Conservation (phyloP, 2,888 invertebrate species). For the Acrobasis suavella region DNA sequence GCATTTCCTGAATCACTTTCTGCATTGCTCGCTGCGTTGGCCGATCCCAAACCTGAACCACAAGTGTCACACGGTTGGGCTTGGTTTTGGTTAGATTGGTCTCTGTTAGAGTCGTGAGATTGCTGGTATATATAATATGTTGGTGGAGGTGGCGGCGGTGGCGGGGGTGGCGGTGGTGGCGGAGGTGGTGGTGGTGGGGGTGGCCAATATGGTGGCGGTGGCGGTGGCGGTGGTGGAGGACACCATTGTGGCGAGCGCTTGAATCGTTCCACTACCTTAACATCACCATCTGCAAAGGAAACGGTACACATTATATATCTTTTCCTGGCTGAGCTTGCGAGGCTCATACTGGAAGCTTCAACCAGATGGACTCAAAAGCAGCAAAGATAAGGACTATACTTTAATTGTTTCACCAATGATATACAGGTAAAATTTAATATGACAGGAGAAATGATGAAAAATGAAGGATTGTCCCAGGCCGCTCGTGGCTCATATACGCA, state of each 20-base stretch:
- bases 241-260: slow-evolving; percentile 55
- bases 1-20: slow-evolving; percentile 52
- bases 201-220: slow-evolving; percentile 49
- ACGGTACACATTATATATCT: background rate
- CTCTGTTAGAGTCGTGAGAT: slow-evolving; percentile 25
- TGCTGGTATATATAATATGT: slow-evolving; percentile 36
- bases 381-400: too few relatives aligned
- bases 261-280: slow-evolving; percentile 43
- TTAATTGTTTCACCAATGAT: too few relatives aligned
- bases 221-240: slow-evolving; percentile 35
- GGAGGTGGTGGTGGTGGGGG: slow-evolving; percentile 31
- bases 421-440: too few relatives aligned
- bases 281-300: slow-evolving; percentile 45
- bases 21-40: slow-evolving; percentile 52
- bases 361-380: too few relatives aligned
- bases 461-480: too few relatives aligned
- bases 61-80: slow-evolving; percentile 36
- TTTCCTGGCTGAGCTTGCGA: too few relatives aligned
- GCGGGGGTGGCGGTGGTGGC: slow-evolving; percentile 43
- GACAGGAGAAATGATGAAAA: too few relatives aligned
- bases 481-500: too few relatives aligned
- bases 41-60: slow-evolving; percentile 24
- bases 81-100: slow-evolving; percentile 3
- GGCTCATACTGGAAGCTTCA: too few relatives aligned
- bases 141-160: slow-evolving; percentile 36